These are phyloP conservation scores for Phrynosoma blainvillii DNA, from an alignment of 2,113 vertebrate species.

Conservation along the genomic window DNA sequence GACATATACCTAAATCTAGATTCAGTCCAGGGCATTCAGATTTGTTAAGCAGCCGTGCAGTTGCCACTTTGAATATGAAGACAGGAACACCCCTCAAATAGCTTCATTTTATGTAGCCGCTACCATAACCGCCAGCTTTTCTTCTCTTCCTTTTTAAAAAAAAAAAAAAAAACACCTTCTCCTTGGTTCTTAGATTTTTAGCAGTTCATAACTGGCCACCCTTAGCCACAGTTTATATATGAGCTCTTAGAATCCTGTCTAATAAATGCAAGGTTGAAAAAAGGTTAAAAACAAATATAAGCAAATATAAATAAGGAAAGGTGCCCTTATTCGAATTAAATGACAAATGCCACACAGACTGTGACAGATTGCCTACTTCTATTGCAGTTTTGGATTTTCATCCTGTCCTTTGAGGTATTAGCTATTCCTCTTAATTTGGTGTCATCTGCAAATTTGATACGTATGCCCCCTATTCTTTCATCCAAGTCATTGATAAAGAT, in stretches of 20 bases:
- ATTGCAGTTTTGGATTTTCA: not conserved
- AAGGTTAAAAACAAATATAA: not conserved
- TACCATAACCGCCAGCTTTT: not conserved
- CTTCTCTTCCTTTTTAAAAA: not conserved
- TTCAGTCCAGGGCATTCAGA: not conserved
- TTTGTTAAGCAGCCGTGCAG: not conserved
- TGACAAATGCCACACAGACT: not conserved
- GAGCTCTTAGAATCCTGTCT: not conserved
- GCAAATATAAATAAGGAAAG: too few relatives aligned
- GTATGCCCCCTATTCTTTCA: too few relatives aligned
- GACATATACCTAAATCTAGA: not conserved
- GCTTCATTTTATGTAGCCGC: not conserved
- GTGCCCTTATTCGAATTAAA: not conserved
- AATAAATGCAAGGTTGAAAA: not conserved
- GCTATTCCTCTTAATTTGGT: too few relatives aligned
- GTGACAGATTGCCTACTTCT: not conserved
- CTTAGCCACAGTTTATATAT: not conserved
- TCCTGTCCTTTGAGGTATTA: too few relatives aligned
- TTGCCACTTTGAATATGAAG: not conserved
- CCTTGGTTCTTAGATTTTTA: not conserved
- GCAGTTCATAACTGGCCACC: too few relatives aligned
- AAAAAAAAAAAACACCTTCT: too few relatives aligned
- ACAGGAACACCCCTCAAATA: not conserved
- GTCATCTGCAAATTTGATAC: too few relatives aligned
- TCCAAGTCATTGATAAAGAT: too few relatives aligned